Percentiles rank a stretch among this genome's conserved stretches.
Conservation (phyloP, 2,888 invertebrate genomes). For the Ennomos fuscantarius region DNA sequence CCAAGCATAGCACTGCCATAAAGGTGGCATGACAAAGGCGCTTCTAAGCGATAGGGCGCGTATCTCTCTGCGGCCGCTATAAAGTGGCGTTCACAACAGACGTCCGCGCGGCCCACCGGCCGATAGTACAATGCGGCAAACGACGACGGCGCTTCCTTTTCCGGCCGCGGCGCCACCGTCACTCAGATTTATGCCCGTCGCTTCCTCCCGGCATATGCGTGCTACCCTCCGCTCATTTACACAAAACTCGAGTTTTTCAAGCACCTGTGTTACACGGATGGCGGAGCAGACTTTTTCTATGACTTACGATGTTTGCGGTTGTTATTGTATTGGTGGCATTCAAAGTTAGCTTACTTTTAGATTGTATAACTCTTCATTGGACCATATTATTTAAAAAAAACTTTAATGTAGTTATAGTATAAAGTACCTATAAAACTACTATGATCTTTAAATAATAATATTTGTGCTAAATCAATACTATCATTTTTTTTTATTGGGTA, state of each 20-base stretch:
- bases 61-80: conserved; percentile 75
- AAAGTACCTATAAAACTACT: too few species aligned
- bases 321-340: conserved; percentile 31
- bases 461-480: too few species aligned
- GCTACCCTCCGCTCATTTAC: conserved; percentile 78
- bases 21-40: conserved; percentile 77
- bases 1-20: conserved; percentile 58
- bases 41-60: conserved; percentile 59
- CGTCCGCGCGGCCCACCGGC: conserved; percentile 78
- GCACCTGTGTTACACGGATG: conserved; percentile 67
- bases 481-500: too few species aligned
- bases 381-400: too few species aligned
- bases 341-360: conserved; percentile 19
- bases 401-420: too few species aligned
- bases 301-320: conserved; percentile 55
- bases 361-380: background rate
- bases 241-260: conserved; percentile 82
- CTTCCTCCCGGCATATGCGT: conserved; percentile 81
- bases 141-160: conserved; percentile 82
- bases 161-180: conserved; percentile 82
- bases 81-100: conserved; percentile 77
- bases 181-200: conserved; percentile 82
- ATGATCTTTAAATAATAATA: too few species aligned
- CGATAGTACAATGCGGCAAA: conserved; percentile 85
- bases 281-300: conserved; percentile 44